Percentiles rank a stretch among this genome's conserved stretches.
These are phyloP conservation scores for Uropsilus gracilis DNA, from an alignment of 2,113 vertebrate species.

Conservation along the genomic window DNA sequence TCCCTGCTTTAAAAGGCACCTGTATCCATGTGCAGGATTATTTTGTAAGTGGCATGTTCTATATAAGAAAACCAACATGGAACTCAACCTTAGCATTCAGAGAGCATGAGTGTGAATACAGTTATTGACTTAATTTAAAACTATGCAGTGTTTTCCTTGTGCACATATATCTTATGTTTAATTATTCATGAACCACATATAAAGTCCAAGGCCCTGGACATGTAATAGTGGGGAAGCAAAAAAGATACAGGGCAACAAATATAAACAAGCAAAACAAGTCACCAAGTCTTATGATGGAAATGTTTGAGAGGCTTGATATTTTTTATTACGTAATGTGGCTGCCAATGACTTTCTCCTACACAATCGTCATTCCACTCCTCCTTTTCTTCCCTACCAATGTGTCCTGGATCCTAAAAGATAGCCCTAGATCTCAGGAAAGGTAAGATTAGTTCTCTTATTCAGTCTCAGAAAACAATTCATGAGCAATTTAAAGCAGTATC, in stretches of 20 bases:
- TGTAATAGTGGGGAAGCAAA: background rate
- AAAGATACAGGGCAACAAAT: background rate
- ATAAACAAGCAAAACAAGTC: background rate
- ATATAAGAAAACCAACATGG: background rate
- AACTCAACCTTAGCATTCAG: background rate
- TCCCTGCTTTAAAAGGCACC: background rate
- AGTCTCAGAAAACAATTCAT: background rate
- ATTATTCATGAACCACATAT: background rate
- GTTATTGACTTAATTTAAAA: background rate
- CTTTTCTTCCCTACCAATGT: background rate
- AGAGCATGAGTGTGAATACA: background rate
- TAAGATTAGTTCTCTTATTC: background rate
- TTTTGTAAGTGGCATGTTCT: slow-evolving; percentile 3
- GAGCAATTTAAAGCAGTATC: background rate
- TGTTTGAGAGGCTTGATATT: background rate
- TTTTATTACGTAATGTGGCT: background rate
- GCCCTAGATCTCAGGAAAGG: background rate
- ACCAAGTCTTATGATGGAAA: background rate
- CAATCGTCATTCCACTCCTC: background rate
- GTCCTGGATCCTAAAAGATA: background rate
- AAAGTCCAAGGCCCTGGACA: background rate
- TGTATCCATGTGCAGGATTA: background rate
- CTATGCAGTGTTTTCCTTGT: background rate
- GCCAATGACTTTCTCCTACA: background rate
- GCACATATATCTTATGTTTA: background rate